Percentiles rank a stretch among this genome's conserved stretches.
Evolutionary conservation across 2,888 invertebrate genomes (phyloP).

Genomic region (Trichogramma dendrolimi): DNA sequence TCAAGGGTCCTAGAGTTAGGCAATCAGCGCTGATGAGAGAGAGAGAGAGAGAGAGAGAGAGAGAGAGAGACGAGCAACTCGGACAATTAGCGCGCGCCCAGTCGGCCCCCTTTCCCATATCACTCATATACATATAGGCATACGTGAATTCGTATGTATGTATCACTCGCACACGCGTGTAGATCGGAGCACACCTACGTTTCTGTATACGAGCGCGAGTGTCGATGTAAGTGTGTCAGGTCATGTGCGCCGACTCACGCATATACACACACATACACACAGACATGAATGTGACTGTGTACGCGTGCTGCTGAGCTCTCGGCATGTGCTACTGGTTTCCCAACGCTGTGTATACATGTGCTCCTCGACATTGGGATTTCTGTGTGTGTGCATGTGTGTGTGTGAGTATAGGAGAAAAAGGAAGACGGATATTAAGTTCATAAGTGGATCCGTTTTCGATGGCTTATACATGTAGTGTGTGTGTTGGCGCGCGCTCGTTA

Average conservation of each 20-base stretch:
- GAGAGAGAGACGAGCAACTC: constrained; percentile 38
- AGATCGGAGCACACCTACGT: neutral
- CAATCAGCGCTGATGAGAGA: constrained; percentile 52
- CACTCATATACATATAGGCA: no score
- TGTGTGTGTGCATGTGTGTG: neutral
- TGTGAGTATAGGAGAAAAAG: no score
- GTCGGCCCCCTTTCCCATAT: neutral
- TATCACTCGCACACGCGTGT: neutral
- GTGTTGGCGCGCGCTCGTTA: no score
- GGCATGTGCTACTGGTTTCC: constrained; percentile 23
- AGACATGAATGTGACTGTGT: neutral
- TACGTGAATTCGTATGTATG: neutral
- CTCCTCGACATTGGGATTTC: neutral
- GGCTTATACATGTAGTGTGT: no score
- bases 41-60: constrained; percentile 33
- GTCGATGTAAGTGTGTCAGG: constrained; percentile 5
- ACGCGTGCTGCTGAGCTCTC: constrained; percentile 5
- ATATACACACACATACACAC: no score
- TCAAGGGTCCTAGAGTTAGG: constrained; percentile 51
- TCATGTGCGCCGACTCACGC: neutral
- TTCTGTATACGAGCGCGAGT: constrained; percentile 1
- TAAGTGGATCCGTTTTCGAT: no score
- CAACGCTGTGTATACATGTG: neutral
- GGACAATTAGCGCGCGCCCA: constrained; percentile 49
- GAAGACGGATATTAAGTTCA: no score